Evolutionary conservation across 2,888 invertebrate species (phyloP), one percentile per base, ranked within the genome.

Genomic region (Lacanobia wlatinum): DNA sequence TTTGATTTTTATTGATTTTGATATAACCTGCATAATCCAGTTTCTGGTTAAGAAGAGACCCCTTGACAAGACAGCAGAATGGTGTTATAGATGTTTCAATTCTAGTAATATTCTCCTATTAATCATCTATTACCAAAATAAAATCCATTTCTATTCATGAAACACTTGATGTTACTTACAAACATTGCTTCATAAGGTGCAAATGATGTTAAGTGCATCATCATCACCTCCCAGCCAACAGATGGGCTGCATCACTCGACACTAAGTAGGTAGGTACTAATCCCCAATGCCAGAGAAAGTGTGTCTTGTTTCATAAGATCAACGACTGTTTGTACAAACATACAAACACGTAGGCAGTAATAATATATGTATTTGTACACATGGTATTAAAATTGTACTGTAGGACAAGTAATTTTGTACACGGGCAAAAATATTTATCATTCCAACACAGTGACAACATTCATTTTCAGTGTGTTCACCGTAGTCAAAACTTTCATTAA

Each of bases 221-320:
- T 65, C 71, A 55, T 69, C 28, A 28, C 28, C 68, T 70, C 63
- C 62, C 70, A 40, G 56, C n/a, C 0, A 76, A 75, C 77, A 73
- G 76, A 77, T 76, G 85, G 73, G 62, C 68, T 59, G 62, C 71
- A 73, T 70, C 78, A 67, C 68, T 69, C 71, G 69, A 60, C 73
- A 21, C 46, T 40, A 52, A 18, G 48, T 21, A 40, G 18, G 55
- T 46, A 55, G 34, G 16, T n/a, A 66, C 70, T 83, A 84, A 85
- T 76, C 77, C 80, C 71, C 79, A 78, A 74, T 71, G 77, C 64
- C 73, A 76, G 87, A 70, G 89, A 90, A 90, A 89, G 88, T 88
- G 74, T 76, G 79, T 80, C 78, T 83, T 23, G 65, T 81, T 76
- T 80, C 75, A 73, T 78, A 79, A 80, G 53, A 60, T 62, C 72